Conservation (phyloP, 1,140 invertebrate genomes). For the Drosophila mauritiana region DNA sequence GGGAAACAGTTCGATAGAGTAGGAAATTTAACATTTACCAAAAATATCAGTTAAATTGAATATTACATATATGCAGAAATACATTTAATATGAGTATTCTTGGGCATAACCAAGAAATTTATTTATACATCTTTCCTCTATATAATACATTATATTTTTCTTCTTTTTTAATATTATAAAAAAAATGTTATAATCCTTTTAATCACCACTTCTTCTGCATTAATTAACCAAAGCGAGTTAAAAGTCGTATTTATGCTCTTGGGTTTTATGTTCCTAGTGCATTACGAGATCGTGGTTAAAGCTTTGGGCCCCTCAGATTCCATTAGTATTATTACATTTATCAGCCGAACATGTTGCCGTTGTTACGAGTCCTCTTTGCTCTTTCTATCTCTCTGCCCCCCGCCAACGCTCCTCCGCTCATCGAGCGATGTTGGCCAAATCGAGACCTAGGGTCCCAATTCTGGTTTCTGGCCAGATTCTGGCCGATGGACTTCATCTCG, state of each 20-base stretch:
- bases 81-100: no score
- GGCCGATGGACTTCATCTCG: neutral
- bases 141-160: no score
- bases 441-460: slow-evolving; percentile 18
- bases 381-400: slow-evolving; percentile 17
- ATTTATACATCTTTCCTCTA: no score
- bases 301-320: slow-evolving; percentile 24
- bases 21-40: neutral
- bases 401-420: neutral
- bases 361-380: slow-evolving; percentile 39
- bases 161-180: no score
- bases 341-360: slow-evolving; percentile 71
- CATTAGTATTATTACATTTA: slow-evolving; percentile 78
- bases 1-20: neutral
- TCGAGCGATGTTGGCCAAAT: slow-evolving; percentile 32
- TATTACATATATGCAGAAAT: no score
- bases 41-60: no score
- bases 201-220: no score
- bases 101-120: no score
- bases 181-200: no score
- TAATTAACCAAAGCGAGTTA: neutral
- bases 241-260: neutral
- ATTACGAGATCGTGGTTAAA: slow-evolving; percentile 17
- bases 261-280: slow-evolving; percentile 22
- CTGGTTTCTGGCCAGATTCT: slow-evolving; percentile 34